Conservation (phyloP, 2,113 vertebrate species). For the Callospermophilus lateralis region DNA sequence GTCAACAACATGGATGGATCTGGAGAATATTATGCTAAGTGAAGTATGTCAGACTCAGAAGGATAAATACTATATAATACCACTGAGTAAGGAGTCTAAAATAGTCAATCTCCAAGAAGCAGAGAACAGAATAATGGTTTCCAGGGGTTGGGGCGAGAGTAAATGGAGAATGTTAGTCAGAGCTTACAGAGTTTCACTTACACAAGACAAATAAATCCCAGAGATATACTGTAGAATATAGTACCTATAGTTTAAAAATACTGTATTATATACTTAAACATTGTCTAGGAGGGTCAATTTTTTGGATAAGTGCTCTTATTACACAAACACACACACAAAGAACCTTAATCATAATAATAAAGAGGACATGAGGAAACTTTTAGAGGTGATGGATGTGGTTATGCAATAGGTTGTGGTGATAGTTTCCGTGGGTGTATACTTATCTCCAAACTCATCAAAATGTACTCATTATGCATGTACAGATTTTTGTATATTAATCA, state of each 20-base stretch:
- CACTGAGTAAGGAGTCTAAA: not conserved
- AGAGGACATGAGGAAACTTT: not conserved
- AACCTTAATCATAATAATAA: not conserved
- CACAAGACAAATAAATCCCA: not conserved
- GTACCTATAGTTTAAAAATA: not conserved
- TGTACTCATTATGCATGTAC: not conserved
- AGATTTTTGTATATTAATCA: not conserved
- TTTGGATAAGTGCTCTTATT: not conserved
- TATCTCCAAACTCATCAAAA: not conserved
- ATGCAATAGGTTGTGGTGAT: not conserved
- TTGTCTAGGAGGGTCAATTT: not conserved
- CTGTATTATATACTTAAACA: not conserved
- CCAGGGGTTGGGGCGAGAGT: not conserved
- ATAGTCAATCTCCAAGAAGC: not conserved
- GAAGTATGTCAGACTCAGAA: not conserved
- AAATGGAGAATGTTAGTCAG: not conserved
- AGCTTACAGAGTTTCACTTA: not conserved
- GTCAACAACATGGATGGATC: not conserved
- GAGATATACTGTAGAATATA: not conserved
- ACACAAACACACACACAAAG: not conserved
- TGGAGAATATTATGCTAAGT: not conserved
- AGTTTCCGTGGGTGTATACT: not conserved
- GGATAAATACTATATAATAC: not conserved
- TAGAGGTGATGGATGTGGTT: not conserved
- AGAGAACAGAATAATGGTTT: not conserved